Base-by-base conservation (phyloP, 2,797 vertebrate genomes). In the Gymnothorax reevesii region DNA sequence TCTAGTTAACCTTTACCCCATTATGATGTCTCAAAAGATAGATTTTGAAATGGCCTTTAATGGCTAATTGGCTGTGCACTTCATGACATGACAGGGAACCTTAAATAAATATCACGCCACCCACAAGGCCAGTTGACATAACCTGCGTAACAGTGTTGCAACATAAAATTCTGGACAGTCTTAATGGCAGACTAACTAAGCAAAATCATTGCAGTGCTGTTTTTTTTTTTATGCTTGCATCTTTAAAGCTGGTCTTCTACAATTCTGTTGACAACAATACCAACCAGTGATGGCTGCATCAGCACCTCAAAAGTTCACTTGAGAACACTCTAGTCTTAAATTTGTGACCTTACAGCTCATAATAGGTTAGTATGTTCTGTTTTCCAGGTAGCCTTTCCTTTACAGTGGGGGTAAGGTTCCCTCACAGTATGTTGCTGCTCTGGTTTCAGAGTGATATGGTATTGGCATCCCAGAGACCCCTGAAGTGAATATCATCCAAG, bases 401-500 rank as follows among this genome's bases (percentile, higher is more conserved):
- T 52, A 17, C 77, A 8, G 77, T 6, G 77, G 77, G 77, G 77
- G 77, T n/a, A 55, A 22, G 49, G 52, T n/a, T n/a, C 22, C 55
- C 49, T 52, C 3, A 49, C 6, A 52, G 52, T 25, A 12, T 52
- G 22, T 49, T 2, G 77, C 17, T 4, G 33, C 73, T 77, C 73
- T 17, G 73, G 73, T 77, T 77, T 54, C 49, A 80, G 52, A 55
- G n/a, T 7, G n/a, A 55, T 54, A 80, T 1, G 77, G 7, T 52
- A 55, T 12, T 33, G 77, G 77, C 77, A 80, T 80, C 10, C 12
- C 17, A 55, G 25, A 49, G 0, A 80, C 54, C 20, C 25, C 77
- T 22, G 55, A 80, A 80, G 49, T 52, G 55, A 80, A 80, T 80
- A 80, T 80, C 77, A 55, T 20, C 7, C 10, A 80, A 80, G 77